Base-by-base conservation (phyloP, 2,113 vertebrate genomes). In the Mohoua ochrocephala region DNA sequence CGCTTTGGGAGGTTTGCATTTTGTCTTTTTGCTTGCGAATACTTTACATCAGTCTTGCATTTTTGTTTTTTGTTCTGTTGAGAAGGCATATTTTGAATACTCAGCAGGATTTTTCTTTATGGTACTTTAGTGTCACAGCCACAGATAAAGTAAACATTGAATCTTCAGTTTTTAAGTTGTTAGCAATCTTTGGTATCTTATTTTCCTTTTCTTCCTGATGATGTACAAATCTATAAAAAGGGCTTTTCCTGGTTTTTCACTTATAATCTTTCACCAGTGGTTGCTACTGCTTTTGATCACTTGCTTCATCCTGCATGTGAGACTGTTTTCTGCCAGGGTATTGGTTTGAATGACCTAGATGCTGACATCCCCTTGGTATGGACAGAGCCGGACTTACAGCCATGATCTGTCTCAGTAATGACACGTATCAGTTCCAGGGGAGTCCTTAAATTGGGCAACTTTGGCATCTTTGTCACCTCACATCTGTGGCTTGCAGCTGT, bases 371-470 rank as follows among this genome's bases (percentile, higher is more conserved):
- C 31, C 79, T 54, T 47, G 12, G 31, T 42, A 56, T 18, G 71
- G 75, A 10, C 49, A 63, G 61, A 81, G 7, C 61, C 87, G 53
- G 4, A 28, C 33, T 60, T 85, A 61, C 2, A 91, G 21, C 26
- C 10, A 2, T 31, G 11, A n/a, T 41, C 22, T 83, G 15, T 16
- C 22, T 76, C n/a, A 16, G 52, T 54, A 89, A 52, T 33, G 44
- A 28, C 45, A 47, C 0, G 0, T 3, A 22, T 22, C 57, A 42
- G 7, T 54, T 86, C 30, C 39, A 26, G 59, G 13, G 33, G 17
- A 75, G 15, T 52, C 41, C 70, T 89, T 76, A 42, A 71, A 10
- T 11, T 35, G 42, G 13, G 19, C 15, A 61, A 17, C 26, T 56
- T 70, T 13, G 45, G 11, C 41, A 49, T 74, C 33, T 39, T 87